A percentile compares a stretch with the other conserved stretches of the same genome.
These are phyloP conservation scores for Zoanthus solanderi DNA, from an alignment of 92 coral and sea anemone species.

Conservation along the genomic window DNA sequence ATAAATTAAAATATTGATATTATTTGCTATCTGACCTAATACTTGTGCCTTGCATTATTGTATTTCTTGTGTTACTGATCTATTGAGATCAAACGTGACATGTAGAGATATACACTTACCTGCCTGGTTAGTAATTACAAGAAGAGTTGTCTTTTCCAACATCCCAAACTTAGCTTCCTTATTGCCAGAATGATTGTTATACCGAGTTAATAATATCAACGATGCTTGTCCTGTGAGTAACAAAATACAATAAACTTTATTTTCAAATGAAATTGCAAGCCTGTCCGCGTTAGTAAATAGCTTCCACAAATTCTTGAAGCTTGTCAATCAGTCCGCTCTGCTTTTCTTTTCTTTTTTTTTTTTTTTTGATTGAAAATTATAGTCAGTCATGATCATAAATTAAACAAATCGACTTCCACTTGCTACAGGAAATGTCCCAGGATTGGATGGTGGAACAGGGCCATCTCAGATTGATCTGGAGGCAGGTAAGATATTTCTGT, in stretches of 20 bases:
- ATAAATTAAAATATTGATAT: too few relatives aligned
- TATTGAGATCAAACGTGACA: background rate
- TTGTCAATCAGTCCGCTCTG: background rate
- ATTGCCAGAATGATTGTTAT: too few relatives aligned
- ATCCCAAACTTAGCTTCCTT: too few relatives aligned
- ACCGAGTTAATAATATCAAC: background rate
- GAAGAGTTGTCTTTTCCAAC: too few relatives aligned
- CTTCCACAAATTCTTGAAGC: background rate
- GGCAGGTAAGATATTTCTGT: conserved; percentile 66
- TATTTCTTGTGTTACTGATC: background rate
- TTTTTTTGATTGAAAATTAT: background rate
- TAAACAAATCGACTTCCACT: background rate
- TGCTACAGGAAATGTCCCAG: conserved; percentile 60
- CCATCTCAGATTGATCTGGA: conserved; percentile 94
- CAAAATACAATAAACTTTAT: too few relatives aligned
- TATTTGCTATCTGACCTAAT: background rate
- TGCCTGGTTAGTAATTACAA: too few relatives aligned
- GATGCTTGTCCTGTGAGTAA: too few relatives aligned
- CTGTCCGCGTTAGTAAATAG: background rate
- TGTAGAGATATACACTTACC: background rate
- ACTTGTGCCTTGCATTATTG: background rate
- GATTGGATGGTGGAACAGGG: conserved; percentile 85
- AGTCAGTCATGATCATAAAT: background rate
- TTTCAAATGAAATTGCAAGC: too few relatives aligned
- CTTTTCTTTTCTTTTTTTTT: background rate